Evolutionary conservation across 1,140 invertebrate genomes (phyloP).

Genomic region (Drosophila santomea): DNA sequence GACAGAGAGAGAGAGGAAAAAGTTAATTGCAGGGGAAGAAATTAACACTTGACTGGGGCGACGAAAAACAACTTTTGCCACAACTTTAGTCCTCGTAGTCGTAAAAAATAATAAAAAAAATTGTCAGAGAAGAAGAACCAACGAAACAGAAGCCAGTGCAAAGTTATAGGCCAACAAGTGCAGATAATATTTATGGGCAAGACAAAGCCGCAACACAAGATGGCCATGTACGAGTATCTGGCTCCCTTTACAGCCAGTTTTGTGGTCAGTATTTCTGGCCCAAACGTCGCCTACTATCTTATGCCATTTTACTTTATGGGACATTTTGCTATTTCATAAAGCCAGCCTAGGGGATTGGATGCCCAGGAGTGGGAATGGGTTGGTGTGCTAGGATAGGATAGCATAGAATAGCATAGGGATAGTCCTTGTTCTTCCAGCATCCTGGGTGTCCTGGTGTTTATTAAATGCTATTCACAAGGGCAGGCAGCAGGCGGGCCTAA

Average conservation of each 20-base stretch:
- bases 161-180: conserved; percentile 24
- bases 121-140: not conserved
- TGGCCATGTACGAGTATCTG: conserved; percentile 36
- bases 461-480: conserved; percentile 69
- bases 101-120: conserved; percentile 10
- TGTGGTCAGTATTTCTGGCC: conserved; percentile 31
- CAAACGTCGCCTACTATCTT: conserved; percentile 27
- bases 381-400: not conserved
- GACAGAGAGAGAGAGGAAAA: conserved; percentile 11
- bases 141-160: conserved; percentile 21
- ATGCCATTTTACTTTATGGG: conserved; percentile 54
- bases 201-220: conserved; percentile 55
- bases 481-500: conserved; percentile 22
- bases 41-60: conserved; percentile 68
- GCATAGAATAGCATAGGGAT: not conserved
- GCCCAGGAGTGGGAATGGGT: not conserved
- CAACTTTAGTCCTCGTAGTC: conserved; percentile 4
- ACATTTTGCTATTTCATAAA: conserved; percentile 51
- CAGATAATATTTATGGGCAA: conserved; percentile 69
- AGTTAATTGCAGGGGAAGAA: conserved; percentile 65
- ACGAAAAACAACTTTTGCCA: not conserved
- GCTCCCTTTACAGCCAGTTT: conserved; percentile 42
- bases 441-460: conserved; percentile 63
- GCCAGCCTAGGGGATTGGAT: conserved; percentile 11
- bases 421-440: conserved; percentile 2